Conservation (phyloP, 2,113 vertebrate genomes). For the Hassar affinis region DNA sequence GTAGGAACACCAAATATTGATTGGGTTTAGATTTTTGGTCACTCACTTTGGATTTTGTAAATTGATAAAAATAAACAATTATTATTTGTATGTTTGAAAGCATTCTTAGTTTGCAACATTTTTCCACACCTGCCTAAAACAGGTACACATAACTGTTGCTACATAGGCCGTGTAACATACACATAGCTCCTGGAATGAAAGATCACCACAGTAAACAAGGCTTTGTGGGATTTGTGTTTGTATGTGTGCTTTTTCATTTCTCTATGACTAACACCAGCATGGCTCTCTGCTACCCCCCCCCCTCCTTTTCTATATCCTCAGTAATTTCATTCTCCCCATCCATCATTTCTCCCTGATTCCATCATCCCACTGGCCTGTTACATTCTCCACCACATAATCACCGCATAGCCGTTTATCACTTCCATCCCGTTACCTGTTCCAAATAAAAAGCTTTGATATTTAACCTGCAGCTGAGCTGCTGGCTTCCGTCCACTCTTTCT, state of each 20-base stretch:
- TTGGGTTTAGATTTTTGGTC: no score
- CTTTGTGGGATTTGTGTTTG: background rate
- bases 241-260: background rate
- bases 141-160: no score
- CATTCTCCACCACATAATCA: conserved; percentile 2
- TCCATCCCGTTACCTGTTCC: background rate
- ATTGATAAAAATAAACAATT: no score
- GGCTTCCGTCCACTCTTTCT: conserved; percentile 9
- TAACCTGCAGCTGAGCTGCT: conserved; percentile 40
- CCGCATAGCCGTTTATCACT: background rate
- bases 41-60: no score
- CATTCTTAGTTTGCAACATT: no score
- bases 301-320: background rate
- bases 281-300: background rate
- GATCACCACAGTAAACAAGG: background rate
- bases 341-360: background rate
- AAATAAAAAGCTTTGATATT: conserved; percentile 30
- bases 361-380: background rate
- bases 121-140: no score
- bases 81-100: no score
- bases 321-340: conserved; percentile 11
- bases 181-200: background rate
- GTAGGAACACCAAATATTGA: no score
- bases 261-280: background rate
- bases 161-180: background rate